A percentile compares a stretch with the other conserved stretches of the same genome.
Evolutionary conservation across 2,797 vertebrate species (phyloP).

Genomic region (Alexandromys oeconomus): DNA sequence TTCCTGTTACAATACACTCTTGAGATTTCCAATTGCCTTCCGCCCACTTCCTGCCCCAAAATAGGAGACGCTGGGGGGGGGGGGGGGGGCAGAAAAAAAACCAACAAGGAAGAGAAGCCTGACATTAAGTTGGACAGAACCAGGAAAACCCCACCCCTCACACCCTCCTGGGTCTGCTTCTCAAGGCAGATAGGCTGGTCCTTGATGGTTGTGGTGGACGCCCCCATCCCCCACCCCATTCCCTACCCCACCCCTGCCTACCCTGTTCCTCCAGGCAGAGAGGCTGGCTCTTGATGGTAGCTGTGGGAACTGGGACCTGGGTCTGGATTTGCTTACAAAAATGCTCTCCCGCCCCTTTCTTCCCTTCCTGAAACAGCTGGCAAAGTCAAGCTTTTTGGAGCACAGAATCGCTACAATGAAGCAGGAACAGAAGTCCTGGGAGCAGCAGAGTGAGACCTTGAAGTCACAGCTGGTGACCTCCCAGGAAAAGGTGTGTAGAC

Average conservation of each 20-base stretch:
- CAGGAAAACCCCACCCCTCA: background rate
- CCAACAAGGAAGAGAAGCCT: background rate
- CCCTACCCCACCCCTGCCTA: too few relatives aligned
- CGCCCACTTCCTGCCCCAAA: background rate
- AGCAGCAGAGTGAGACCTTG: conserved; percentile 89
- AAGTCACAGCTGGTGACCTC: conserved; percentile 89
- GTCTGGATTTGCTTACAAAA: conserved; percentile 38
- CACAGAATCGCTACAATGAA: conserved; percentile 87
- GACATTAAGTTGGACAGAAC: conserved; percentile 5
- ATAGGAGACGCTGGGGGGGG: background rate
- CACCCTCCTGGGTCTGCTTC: too few relatives aligned
- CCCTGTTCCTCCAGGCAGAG: background rate
- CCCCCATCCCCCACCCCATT: too few relatives aligned
- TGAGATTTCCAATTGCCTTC: conserved; percentile 58
- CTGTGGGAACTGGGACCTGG: background rate
- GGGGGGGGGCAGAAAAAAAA: background rate
- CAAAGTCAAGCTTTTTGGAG: conserved; percentile 89
- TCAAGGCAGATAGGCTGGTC: background rate
- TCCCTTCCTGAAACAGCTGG: conserved; percentile 78
- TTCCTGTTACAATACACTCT: background rate
- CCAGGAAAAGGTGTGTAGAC: conserved; percentile 90
- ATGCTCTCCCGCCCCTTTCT: background rate
- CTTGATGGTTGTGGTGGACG: background rate
- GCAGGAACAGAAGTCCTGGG: conserved; percentile 89
- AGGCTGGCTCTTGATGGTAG: background rate